Evolutionary conservation across 2,888 invertebrate genomes (phyloP).

Genomic region (Cosmia trapezina): DNA sequence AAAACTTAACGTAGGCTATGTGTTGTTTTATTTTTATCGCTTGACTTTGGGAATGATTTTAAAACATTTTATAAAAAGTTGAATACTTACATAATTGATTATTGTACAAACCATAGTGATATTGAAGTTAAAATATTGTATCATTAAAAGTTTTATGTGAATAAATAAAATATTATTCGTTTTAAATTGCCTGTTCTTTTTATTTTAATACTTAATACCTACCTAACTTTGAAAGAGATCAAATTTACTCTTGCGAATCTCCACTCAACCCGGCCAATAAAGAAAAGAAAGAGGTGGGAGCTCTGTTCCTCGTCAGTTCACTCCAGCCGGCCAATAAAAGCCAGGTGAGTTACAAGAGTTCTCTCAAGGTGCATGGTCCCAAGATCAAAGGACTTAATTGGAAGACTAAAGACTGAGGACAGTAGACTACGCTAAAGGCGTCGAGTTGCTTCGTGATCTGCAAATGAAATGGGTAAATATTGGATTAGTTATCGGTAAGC

Average conservation of each 20-base stretch:
- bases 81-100: background rate
- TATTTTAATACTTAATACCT: no score
- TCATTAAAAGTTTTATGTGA: conserved; percentile 55
- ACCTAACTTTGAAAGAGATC: no score
- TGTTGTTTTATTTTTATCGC: conserved; percentile 2
- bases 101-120: conserved; percentile 56
- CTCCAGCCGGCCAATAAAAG: no score
- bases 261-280: no score
- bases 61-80: conserved; percentile 21
- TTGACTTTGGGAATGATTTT: conserved; percentile 49
- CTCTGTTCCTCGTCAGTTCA: no score
- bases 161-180: conserved; percentile 63
- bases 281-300: no score
- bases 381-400: background rate
- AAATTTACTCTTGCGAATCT: no score
- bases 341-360: no score
- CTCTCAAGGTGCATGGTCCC: background rate
- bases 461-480: conserved; percentile 19
- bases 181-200: conserved; percentile 36
- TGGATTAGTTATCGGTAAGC: background rate
- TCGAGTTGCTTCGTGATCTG: conserved; percentile 7
- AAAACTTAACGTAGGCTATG: background rate
- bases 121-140: conserved; percentile 46
- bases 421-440: background rate
- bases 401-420: background rate